A percentile compares a stretch with the other conserved stretches of the same genome.
Conservation (phyloP, 2,113 vertebrate species). For the Halcyon senegalensis region DNA sequence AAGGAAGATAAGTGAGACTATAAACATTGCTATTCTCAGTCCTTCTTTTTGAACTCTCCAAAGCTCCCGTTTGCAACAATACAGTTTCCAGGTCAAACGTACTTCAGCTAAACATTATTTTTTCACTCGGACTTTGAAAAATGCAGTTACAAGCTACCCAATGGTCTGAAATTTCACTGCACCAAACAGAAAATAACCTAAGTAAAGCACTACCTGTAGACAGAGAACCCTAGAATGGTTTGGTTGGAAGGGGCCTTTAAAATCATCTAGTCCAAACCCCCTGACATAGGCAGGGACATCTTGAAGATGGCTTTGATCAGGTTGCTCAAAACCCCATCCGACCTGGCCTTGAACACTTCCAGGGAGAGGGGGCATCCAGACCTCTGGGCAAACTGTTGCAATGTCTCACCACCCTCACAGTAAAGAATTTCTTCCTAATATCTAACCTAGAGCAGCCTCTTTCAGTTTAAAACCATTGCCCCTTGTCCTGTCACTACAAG, state of each 20-base stretch:
- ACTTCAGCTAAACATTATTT: background rate
- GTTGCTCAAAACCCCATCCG: background rate
- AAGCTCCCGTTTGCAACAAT: background rate
- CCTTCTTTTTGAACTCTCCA: background rate
- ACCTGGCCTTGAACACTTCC: background rate
- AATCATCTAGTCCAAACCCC: background rate
- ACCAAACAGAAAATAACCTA: background rate
- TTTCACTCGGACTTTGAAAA: background rate
- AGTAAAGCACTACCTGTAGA: background rate
- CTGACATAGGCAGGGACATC: background rate
- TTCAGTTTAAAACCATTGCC: background rate
- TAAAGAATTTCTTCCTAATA: background rate
- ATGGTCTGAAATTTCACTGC: background rate
- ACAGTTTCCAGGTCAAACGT: background rate
- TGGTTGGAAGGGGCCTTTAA: background rate
- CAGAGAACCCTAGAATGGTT: background rate
- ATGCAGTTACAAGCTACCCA: background rate
- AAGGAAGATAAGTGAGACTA: background rate
- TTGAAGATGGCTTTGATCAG: background rate
- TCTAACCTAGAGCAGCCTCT: background rate
- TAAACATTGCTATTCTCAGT: background rate
- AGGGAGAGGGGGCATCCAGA: background rate
- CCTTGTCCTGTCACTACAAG: background rate
- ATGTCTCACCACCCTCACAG: fast-evolving
- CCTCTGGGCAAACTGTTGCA: background rate